Conservation (phyloP, 2,797 vertebrate species). For the Tiaroga cobitis region DNA sequence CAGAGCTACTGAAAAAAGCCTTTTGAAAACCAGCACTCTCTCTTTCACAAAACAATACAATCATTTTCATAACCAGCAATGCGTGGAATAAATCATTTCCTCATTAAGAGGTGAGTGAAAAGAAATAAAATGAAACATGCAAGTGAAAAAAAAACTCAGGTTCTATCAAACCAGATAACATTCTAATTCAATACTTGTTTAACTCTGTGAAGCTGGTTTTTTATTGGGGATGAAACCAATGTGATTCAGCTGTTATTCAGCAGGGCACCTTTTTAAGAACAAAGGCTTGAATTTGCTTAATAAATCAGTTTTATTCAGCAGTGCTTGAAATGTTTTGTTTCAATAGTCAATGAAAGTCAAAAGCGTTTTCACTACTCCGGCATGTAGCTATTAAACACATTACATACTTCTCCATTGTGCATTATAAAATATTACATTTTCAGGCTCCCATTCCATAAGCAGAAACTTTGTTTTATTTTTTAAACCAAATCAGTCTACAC, state of each 20-base stretch:
- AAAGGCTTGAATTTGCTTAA: slow-evolving; percentile 39
- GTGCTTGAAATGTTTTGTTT: neutral
- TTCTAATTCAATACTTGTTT: slow-evolving; percentile 49
- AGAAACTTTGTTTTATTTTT: neutral
- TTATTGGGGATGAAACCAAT: slow-evolving; percentile 28
- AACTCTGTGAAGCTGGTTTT: slow-evolving; percentile 24
- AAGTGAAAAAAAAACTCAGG: neutral
- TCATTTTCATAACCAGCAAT: slow-evolving; percentile 54
- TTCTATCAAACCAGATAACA: slow-evolving; percentile 43
- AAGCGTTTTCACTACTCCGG: neutral
- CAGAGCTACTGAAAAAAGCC: slow-evolving; percentile 33
- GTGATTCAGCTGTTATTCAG: slow-evolving; percentile 39
- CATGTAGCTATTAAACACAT: neutral
- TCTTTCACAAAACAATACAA: slow-evolving; percentile 50
- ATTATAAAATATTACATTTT: neutral
- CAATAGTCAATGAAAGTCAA: slow-evolving; percentile 7
- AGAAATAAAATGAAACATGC: slow-evolving; percentile 21
- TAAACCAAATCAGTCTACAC: neutral
- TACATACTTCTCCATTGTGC: neutral
- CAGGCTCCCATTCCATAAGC: neutral
- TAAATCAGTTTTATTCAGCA: slow-evolving; percentile 11
- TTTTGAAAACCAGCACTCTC: slow-evolving; percentile 42
- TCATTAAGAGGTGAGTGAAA: slow-evolving; percentile 39
- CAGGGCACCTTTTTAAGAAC: slow-evolving; percentile 34
- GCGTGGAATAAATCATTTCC: slow-evolving; percentile 46